Base-by-base conservation (phyloP, 2,797 vertebrate genomes). In the Hoplostethus mediterraneus region DNA sequence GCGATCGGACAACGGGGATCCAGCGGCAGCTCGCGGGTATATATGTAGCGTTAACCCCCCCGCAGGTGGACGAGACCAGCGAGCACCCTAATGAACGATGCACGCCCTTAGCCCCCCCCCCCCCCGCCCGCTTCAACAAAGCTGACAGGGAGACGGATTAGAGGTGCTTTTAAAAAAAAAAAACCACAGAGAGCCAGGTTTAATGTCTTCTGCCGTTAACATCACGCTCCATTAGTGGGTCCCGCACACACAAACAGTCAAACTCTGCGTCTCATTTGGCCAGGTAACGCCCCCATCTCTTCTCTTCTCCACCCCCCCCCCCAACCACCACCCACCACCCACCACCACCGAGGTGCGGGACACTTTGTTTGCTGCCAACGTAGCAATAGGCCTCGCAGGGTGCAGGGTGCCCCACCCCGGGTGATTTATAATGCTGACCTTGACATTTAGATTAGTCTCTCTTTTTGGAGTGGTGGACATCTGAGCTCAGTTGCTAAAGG, bases 111-210 rank as follows among this genome's bases (percentile, higher is more conserved):
- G 59, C 75, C 70, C 73, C 13, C 21, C 44, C 80, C 68, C 86
- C 86, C 75, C 70, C 73, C 13, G 1, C 44, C 80, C 68, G 87
- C 86, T 70, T 85, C 85, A 69, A 84, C 87, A 83, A 79, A 79
- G 79, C 85, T 90, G 91, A 91, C 91, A 91, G 80, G 75, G 77
- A 92, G 88, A 92, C 85, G 73, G 89, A 93, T 91, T 89, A 91
- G 85, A 52, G 69, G 71, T 17, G 80, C 87, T 90, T 88, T 88
- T 84, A 86, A 89, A 90, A 90, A 91, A 21, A 21, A 21, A 90
- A 91, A 21, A 21, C 1, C 88, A 88, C 79, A 81, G 82, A 77
- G 82, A 67, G 79, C 77, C 78, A 71, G 69, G 83, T 91, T 90
- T 92, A 91, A 92, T 91, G 91, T 87, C 88, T 77, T 81, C 81